Evolutionary conservation across 2,888 invertebrate species (phyloP).

Genomic region (Antheraea yamamai): DNA sequence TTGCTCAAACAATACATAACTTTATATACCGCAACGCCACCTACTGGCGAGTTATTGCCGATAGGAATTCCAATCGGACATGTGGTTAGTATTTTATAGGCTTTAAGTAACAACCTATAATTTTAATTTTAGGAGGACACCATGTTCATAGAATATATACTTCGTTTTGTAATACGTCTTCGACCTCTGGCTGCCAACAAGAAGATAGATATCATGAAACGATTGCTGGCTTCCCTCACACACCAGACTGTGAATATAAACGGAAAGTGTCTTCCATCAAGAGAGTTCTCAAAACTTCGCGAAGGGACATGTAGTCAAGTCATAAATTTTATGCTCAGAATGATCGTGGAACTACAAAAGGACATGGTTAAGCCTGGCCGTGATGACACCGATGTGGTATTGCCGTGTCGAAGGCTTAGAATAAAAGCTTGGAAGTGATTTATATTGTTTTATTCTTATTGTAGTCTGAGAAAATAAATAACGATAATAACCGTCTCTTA

Average conservation of each 20-base stretch:
- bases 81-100: background rate
- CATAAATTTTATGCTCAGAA: constrained; percentile 76
- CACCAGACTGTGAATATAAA: constrained; percentile 82
- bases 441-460: constrained; percentile 28
- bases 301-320: constrained; percentile 82
- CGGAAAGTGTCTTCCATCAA: constrained; percentile 63
- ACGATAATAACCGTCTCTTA: background rate
- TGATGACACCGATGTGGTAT: constrained; percentile 68
- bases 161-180: constrained; percentile 86
- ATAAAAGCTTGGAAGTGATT: constrained; percentile 75
- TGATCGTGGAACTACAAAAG: constrained; percentile 75
- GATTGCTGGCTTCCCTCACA: constrained; percentile 85
- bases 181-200: constrained; percentile 83
- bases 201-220: constrained; percentile 83
- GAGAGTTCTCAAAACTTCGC: constrained; percentile 74
- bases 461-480: background rate
- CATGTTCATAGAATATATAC: constrained; percentile 87
- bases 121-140: constrained; percentile 81
- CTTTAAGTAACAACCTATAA: background rate
- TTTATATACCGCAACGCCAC: no score
- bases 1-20: no score
- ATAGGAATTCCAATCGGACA: no score
- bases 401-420: constrained; percentile 57
- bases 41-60: no score
- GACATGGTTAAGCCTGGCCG: constrained; percentile 67